phyloP scores from a whole-genome alignment of 2,113 vertebrate genomes.

The Plectropomus leopardus region DNA sequence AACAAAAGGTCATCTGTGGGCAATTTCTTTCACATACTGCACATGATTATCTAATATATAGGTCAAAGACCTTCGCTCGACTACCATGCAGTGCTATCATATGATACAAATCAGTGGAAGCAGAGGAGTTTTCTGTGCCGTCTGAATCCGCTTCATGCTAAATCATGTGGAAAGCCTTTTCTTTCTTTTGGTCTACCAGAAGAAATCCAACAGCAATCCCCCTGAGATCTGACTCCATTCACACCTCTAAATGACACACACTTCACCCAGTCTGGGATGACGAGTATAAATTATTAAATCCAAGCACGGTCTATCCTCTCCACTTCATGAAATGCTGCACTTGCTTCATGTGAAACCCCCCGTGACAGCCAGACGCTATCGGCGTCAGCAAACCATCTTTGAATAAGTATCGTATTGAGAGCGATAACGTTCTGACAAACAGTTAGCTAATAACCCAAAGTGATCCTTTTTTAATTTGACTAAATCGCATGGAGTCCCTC shows the following conservation, averaged over 20 bases:
- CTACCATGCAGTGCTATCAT: background rate
- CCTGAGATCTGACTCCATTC: constrained; percentile 66
- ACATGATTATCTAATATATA: constrained; percentile 37
- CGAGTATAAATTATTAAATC: constrained; percentile 67
- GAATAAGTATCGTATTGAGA: constrained; percentile 45
- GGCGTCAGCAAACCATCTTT: constrained; percentile 31
- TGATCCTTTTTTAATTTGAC: constrained; percentile 73
- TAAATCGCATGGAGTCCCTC: constrained; percentile 54
- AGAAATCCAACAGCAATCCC: constrained; percentile 54
- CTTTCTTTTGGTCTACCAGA: constrained; percentile 41
- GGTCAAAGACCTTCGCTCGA: constrained; percentile 11
- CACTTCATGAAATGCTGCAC: constrained; percentile 44
- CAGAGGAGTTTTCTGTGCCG: constrained; percentile 6
- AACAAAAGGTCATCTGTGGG: constrained; percentile 49
- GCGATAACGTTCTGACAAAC: constrained; percentile 58
- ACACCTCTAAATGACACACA: constrained; percentile 65
- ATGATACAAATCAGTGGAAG: constrained; percentile 33
- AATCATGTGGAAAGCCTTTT: constrained; percentile 50
- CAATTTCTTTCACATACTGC: constrained; percentile 43
- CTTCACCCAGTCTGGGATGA: constrained; percentile 49
- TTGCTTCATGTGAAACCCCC: constrained; percentile 45
- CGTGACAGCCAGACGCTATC: constrained; percentile 48
- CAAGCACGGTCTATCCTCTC: constrained; percentile 26
- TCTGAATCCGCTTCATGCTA: constrained; percentile 16
- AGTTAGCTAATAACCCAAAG: constrained; percentile 64